Base-by-base conservation (phyloP, 1,140 invertebrate genomes). In the Drosophila melanogaster region DNA sequence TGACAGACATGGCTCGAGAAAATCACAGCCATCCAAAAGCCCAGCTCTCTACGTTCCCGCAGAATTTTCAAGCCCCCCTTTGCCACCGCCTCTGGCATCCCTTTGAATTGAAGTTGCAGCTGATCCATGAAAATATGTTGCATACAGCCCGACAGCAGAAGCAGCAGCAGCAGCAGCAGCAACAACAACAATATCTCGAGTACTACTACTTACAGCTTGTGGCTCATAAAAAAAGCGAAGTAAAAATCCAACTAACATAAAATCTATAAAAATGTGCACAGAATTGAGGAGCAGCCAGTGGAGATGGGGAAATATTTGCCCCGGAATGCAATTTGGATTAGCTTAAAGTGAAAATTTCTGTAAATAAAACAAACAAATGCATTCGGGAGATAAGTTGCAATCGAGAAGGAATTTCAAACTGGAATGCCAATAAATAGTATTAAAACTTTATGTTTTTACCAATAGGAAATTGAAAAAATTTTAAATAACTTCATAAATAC, bases 101-200 rank as follows among this genome's bases (percentile, higher is more conserved):
- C 62, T 81, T 79, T 77, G 67, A 77, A 90, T 85, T 90, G 60
- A 79, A 85, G 86, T 69, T 90, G 79, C 87, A 90, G 79, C 79
- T 90, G 87, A 90, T 90, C 87, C 81, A 90, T 90, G 81, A 87
- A 87, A 90, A 74, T 90, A 80, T 90, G 79, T 90, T 80, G 81
- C 79, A 80, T 83, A 66, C 72, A 69, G 51, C 74, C 56, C 61
- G 46, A 43, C 55, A 71, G 55, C 69, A 55, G n/a, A 47, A 50
- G 38, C 58, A 70, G 55, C 75, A 55, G 15, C 54, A 50, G 35
- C 19, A 22, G 19, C 19, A n/a, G n/a, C n/a, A n/a, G n/a, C n/a
- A n/a, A n/a, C 53, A 81, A 66, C 59, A 66, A 62, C 57, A 57
- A 58, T 60, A 59, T 50, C 70, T 87, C 70, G 81, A 85, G 81